phyloP scores from a whole-genome alignment of 2,797 vertebrate species.

The Zalophus californianus region DNA sequence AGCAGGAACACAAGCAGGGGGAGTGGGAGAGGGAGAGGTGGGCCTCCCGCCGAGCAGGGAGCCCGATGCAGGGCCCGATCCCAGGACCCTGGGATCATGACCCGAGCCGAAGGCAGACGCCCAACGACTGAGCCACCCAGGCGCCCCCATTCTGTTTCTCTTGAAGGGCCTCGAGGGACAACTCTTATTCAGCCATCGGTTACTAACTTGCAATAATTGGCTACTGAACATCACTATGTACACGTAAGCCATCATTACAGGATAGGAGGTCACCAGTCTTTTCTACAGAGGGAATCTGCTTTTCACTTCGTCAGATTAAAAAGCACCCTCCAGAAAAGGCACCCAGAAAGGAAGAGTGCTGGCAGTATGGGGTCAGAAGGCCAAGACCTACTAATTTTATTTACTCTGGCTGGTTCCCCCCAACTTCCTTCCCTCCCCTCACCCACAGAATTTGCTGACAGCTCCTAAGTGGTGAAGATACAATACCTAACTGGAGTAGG shows the following conservation, averaged over 20 bases:
- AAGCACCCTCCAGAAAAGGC: background rate
- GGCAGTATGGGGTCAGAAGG: background rate
- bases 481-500: background rate
- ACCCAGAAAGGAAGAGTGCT: background rate
- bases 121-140: too few species aligned
- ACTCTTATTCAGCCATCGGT: conserved; percentile 14
- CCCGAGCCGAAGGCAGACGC: too few species aligned
- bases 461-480: background rate
- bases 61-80: too few species aligned
- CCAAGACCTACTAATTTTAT: background rate
- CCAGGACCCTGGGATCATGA: too few species aligned
- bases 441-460: conserved; percentile 3
- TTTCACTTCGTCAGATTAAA: background rate
- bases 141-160: conserved; percentile 51
- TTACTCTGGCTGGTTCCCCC: background rate
- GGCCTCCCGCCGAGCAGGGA: too few species aligned
- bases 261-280: background rate
- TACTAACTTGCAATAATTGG: background rate
- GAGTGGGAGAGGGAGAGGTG: too few species aligned
- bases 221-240: background rate
- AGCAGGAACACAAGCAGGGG: too few species aligned
- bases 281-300: background rate
- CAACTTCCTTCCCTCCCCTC: background rate
- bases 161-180: background rate
- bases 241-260: background rate